These are phyloP conservation scores for Yasuhikotakia modesta DNA, from an alignment of 2,797 vertebrate genomes.

Conservation along the genomic window DNA sequence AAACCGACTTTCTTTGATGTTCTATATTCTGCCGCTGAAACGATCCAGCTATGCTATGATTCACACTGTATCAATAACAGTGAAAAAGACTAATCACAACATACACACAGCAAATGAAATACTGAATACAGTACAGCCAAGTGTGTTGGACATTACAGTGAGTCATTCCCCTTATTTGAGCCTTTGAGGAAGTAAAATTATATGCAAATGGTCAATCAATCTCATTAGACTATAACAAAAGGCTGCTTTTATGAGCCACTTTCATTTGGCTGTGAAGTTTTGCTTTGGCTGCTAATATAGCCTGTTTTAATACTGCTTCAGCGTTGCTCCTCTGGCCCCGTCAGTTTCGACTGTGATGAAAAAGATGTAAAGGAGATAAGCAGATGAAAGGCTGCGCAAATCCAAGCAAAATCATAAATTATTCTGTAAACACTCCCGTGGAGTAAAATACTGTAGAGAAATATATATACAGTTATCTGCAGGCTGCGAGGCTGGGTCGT, in stretches of 20 bases:
- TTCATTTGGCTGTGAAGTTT: constrained; percentile 73
- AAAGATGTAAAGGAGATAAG: constrained; percentile 55
- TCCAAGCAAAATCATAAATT: constrained; percentile 54
- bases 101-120: constrained; percentile 8
- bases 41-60: constrained; percentile 17
- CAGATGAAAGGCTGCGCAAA: constrained; percentile 55
- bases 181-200: constrained; percentile 50
- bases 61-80: constrained; percentile 35
- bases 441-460: constrained; percentile 34
- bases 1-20: constrained; percentile 46
- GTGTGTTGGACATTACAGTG: constrained; percentile 32
- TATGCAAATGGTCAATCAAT: constrained; percentile 55
- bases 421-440: constrained; percentile 49
- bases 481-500: constrained; percentile 6
- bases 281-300: constrained; percentile 52
- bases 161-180: constrained; percentile 31
- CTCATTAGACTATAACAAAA: constrained; percentile 76
- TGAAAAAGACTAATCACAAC: constrained; percentile 34
- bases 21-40: constrained; percentile 19
- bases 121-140: constrained; percentile 29
- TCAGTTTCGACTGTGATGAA: constrained; percentile 51
- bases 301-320: constrained; percentile 13
- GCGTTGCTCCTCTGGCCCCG: constrained; percentile 26
- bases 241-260: constrained; percentile 74
- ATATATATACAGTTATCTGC: constrained; percentile 35